phyloP scores from a whole-genome alignment of 2,888 invertebrate species.

The Axea sp. region DNA sequence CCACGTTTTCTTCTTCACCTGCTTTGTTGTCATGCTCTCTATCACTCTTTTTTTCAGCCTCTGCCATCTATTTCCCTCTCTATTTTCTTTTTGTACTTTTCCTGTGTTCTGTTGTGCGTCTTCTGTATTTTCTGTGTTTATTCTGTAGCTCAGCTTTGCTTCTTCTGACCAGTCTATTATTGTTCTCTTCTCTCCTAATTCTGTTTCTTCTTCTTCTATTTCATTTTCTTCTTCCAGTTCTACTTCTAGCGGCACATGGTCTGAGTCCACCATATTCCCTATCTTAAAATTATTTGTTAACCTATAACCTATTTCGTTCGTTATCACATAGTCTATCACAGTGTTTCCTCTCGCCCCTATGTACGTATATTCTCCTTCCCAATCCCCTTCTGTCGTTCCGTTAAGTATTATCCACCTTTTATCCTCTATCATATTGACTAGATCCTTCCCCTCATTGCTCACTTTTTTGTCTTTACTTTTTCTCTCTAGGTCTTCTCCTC shows the following conservation, averaged over 20 bases:
- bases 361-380: constrained; percentile 8
- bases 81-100: background rate
- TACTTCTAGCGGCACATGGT: constrained; percentile 37
- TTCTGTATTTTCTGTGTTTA: background rate
- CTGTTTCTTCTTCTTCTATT: background rate
- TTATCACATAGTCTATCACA: constrained; percentile 1
- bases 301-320: background rate
- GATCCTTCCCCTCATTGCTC: constrained; percentile 34
- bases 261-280: constrained; percentile 31
- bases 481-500: background rate
- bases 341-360: background rate
- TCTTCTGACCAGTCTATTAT: constrained; percentile 5
- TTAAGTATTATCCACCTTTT: constrained; percentile 3
- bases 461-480: constrained; percentile 3
- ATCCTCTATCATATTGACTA: constrained; percentile 24
- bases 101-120: background rate
- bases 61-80: background rate
- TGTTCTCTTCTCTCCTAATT: background rate
- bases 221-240: background rate
- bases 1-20: background rate
- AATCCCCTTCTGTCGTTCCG: background rate
- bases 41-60: background rate
- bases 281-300: background rate
- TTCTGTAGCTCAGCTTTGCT: background rate
- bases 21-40: background rate